Evolutionary conservation across 1,140 invertebrate species (phyloP), one percentile per base, ranked within the genome.

Genomic region (Dysdera silvatica): DNA sequence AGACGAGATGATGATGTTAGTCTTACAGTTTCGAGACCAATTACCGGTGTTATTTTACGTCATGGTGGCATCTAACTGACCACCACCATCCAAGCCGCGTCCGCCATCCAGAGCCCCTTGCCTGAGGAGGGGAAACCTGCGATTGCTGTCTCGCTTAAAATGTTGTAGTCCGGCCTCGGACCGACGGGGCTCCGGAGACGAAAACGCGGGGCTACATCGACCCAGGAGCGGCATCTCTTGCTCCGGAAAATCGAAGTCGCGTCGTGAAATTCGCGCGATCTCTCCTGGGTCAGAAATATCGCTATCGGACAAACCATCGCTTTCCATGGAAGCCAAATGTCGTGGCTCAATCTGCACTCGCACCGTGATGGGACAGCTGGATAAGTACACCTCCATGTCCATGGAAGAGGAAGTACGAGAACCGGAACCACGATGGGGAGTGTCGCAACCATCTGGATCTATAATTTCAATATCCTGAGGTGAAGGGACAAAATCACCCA

Each of bases 311-410:
- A 71, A 31, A 24, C 69, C 70, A 48, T 71, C 70, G 47, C 68
- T 71, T 40, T 71, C 70, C 56, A 71, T 67, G 24, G 70, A 71
- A 4, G 70, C 70, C 32, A 71, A 54, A 33, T 67, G 57, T 12
- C 65, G 55, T 14, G 67, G 61, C 18, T 65, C 63, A 2, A 68
- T 29, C 49, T 68, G 67, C 8, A 68, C 65, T 18, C 55, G 49
- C 3, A 67, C 55, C n/a, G 65, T 60, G 2, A 68, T 64, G 18
- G 67, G 67, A 29, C 60, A 63, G 35, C 51, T 54, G 24, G 56
- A 59, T n/a, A 68, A 33, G 20, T 68, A 68, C 6, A 68, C 53
- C 40, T 68, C 67, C 58, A 68, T 61, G 54, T 68, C 64, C 58
- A 68, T 65, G 3, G 64, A 65, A 28, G 60, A 48, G n/a, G 37